phyloP scores from a whole-genome alignment of 2,797 vertebrate species.

The Prunella strophiata region DNA sequence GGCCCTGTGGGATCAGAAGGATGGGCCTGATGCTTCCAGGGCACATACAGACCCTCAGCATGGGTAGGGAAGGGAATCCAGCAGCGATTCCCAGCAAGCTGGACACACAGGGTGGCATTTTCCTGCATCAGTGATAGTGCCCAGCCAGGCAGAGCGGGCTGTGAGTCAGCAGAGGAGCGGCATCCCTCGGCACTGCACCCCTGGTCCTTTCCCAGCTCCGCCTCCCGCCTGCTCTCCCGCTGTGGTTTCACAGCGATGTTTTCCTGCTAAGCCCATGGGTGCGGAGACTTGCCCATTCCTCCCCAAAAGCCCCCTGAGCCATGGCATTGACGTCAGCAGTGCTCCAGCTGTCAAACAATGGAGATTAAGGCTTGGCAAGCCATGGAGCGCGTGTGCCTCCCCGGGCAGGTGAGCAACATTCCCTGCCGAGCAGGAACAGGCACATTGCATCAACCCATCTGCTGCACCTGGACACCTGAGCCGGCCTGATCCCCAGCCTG shows the following conservation, averaged over 20 bases:
- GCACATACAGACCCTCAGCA: fast-evolving
- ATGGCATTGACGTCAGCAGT: constrained; percentile 65
- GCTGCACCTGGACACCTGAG: constrained; percentile 17
- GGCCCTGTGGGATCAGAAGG: neutral
- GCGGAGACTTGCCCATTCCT: constrained; percentile 49
- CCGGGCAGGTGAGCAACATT: constrained; percentile 22
- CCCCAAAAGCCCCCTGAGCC: constrained; percentile 64
- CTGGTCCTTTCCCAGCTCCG: neutral
- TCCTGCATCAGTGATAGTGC: neutral
- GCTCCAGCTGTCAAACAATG: constrained; percentile 38
- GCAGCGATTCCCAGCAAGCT: neutral
- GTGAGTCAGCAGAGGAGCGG: neutral
- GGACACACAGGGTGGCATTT: neutral
- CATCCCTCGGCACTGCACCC: neutral
- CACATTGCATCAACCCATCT: neutral
- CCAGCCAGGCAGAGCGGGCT: neutral
- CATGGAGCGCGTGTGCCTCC: neutral
- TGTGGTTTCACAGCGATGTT: neutral
- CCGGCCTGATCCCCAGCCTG: neutral
- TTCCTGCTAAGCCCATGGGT: neutral
- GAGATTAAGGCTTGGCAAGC: constrained; percentile 50
- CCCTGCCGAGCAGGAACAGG: constrained; percentile 26
- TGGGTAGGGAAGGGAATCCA: fast-evolving
- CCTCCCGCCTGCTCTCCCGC: neutral
- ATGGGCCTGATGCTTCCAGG: neutral